Evolutionary conservation across 2,113 vertebrate genomes (phyloP), one percentile per base, ranked within the genome.

Genomic region (Saccopteryx bilineata): DNA sequence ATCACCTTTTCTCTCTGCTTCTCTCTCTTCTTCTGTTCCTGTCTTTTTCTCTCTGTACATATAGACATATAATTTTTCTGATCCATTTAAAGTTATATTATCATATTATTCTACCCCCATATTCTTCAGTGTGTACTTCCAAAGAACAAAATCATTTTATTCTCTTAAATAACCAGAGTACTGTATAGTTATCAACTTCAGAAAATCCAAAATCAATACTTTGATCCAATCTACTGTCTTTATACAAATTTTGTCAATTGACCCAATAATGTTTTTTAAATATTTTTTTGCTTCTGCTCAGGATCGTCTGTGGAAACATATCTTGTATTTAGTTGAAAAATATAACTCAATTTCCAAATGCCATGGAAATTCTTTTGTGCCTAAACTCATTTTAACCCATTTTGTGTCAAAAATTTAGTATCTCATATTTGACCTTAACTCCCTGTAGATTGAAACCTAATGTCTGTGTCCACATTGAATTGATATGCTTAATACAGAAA

Each of bases 301-400:
- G 71, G 33, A 80, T 74, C 5, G 23, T 84, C 0, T 15, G 9
- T 94, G 69, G 18, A 39, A 63, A 84, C 50, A 63, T 26, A 68
- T 23, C 69, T n/a, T 79, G 12, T 5, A 91, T 65, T 89, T 69
- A 90, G 21, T 50, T 98, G 97, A 96, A 94, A 98, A 98, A 87
- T 52, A 65, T 48, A 91, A 78, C 13, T 76, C 68, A 39, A 56
- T 94, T 96, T 91, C 87, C 54, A 83, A 95, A 72, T 65, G 21
- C n/a, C 39, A n/a, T 56, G 26, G 28, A 71, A 56, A 85, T 83
- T 91, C 33, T 54, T 89, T 90, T 76, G 17, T 17, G 31, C 26
- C 17, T 81, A 14, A 1, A 83, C 65, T 39, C 78, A 48, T 66
- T 54, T 90, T 89, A 88, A 66, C 48, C 46, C 56, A 84, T 75